Evolutionary conservation across 2,888 invertebrate species (phyloP).

Genomic region (Mimas tiliae): DNA sequence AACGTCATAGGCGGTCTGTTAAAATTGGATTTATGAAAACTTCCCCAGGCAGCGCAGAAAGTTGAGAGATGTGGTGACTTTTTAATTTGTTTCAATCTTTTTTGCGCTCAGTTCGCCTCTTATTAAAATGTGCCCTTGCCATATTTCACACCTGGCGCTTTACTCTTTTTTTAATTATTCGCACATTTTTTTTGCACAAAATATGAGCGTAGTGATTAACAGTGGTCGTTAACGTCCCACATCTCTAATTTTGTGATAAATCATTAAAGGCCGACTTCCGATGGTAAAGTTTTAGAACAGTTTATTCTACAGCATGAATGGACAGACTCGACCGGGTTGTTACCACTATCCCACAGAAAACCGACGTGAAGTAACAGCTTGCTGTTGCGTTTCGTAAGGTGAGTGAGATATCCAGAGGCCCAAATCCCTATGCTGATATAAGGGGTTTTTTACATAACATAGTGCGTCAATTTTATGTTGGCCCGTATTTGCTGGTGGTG

Average conservation of each 20-base stretch:
- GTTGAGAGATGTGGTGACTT: constrained; percentile 60
- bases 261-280: not conserved
- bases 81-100: constrained; percentile 59
- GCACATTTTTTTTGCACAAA: constrained; percentile 13
- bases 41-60: constrained; percentile 43
- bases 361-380: too few species aligned
- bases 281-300: too few species aligned
- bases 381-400: too few species aligned
- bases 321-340: too few species aligned
- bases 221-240: not conserved
- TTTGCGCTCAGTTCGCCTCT: constrained; percentile 44
- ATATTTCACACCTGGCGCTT: constrained; percentile 49
- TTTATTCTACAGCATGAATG: too few species aligned
- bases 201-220: constrained; percentile 12
- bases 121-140: constrained; percentile 48
- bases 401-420: too few species aligned
- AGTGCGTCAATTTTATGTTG: too few species aligned
- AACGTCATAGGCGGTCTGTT: constrained; percentile 45
- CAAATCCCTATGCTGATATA: too few species aligned
- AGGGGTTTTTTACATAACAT: too few species aligned
- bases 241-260: not conserved
- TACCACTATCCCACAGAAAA: too few species aligned
- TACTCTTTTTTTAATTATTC: constrained; percentile 25
- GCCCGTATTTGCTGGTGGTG: too few species aligned
- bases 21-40: constrained; percentile 62